phyloP scores from a whole-genome alignment of 1,140 invertebrate species.

The Atta cephalotes region DNA sequence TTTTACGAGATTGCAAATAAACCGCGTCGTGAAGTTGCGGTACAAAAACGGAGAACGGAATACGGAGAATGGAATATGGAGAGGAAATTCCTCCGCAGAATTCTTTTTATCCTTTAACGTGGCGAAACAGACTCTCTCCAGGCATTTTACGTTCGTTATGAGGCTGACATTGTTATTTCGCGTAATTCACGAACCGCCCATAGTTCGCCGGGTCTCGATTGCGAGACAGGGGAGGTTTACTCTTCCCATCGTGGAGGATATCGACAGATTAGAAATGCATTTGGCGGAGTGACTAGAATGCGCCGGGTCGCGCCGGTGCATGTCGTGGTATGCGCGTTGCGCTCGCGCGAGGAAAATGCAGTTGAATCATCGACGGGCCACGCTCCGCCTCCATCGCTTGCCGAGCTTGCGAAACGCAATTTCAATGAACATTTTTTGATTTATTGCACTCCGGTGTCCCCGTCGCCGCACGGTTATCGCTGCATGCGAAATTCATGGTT shows the following conservation, averaged over 20 bases:
- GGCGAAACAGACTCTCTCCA: conserved; percentile 23
- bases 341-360: conserved; percentile 65
- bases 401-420: conserved; percentile 67
- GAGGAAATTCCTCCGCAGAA: background rate
- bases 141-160: conserved; percentile 75
- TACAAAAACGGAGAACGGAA: conserved; percentile 1
- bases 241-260: conserved; percentile 19
- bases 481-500: conserved; percentile 19
- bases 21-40: conserved; percentile 42
- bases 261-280: conserved; percentile 64
- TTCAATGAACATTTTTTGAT: conserved; percentile 59
- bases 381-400: conserved; percentile 1
- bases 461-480: conserved; percentile 4
- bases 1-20: conserved; percentile 65
- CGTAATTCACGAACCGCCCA: conserved; percentile 73
- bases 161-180: conserved; percentile 75
- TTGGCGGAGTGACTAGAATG: conserved; percentile 65
- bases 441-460: conserved; percentile 47
- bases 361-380: conserved; percentile 71
- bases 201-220: conserved; percentile 44
- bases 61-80: background rate
- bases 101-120: conserved; percentile 42
- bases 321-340: conserved; percentile 44
- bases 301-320: conserved; percentile 60
- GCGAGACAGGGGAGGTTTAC: background rate